Conservation (phyloP, 1,140 invertebrate genomes). For the Drosophila miranda region DNA sequence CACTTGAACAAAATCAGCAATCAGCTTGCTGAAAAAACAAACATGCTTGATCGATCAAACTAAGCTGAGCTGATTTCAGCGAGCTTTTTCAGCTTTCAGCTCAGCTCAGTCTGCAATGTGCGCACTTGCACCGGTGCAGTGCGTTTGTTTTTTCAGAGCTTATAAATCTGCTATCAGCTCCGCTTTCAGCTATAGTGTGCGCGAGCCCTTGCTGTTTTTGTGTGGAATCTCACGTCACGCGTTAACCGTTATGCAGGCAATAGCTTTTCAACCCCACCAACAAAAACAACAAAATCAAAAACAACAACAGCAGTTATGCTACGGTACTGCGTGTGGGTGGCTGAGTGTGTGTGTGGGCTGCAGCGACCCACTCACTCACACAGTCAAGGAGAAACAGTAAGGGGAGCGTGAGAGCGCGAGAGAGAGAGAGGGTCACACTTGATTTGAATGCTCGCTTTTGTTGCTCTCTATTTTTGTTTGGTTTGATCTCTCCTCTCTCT, state of each 20-base stretch:
- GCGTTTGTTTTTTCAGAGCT: no score
- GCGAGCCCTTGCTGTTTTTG: no score
- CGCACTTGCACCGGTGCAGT: no score
- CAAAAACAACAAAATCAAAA: conserved; percentile 51
- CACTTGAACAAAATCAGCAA: no score
- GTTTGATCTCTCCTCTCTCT: conserved; percentile 10
- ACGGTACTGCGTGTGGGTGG: neutral
- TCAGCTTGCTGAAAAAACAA: no score
- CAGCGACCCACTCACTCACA: conserved; percentile 46
- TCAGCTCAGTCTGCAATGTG: no score
- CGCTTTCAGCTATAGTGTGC: no score
- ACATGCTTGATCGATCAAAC: no score
- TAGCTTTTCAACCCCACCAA: conserved; percentile 68
- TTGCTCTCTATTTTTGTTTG: conserved; percentile 22
- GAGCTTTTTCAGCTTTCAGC: no score
- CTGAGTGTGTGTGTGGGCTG: conserved; percentile 28
- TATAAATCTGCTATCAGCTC: no score
- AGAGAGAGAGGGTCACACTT: conserved; percentile 24
- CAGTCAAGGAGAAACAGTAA: conserved; percentile 1
- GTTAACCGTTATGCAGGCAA: conserved; percentile 69
- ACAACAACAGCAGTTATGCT: conserved; percentile 34
- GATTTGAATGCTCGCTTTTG: conserved; percentile 30
- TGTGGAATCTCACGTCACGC: conserved; percentile 55
- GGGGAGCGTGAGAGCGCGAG: conserved; percentile 1
- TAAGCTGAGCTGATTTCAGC: no score